These are phyloP conservation scores for Machaerirhynchus nigripectus DNA, from an alignment of 2,113 vertebrate species.

Conservation along the genomic window DNA sequence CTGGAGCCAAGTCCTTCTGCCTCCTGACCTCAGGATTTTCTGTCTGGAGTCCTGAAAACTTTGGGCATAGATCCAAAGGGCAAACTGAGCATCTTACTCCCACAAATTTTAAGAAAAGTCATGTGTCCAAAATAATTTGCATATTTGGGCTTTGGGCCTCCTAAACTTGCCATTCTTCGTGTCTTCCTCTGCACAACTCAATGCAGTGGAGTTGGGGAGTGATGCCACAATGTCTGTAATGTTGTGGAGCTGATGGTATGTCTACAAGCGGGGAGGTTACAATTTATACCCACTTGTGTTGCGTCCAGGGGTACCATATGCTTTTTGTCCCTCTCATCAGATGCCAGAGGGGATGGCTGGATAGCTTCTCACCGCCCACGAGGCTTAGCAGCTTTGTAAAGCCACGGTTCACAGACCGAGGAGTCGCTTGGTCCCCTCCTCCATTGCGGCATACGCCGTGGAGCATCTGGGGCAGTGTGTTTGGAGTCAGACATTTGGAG, in stretches of 20 bases:
- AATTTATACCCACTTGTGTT: not conserved
- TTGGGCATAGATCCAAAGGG: not conserved
- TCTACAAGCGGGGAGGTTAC: not conserved
- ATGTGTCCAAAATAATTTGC: not conserved
- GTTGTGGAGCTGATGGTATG: not conserved
- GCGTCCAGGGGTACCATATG: not conserved
- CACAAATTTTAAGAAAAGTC: not conserved
- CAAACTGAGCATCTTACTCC: not conserved
- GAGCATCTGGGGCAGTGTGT: not conserved
- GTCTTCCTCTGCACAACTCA: not conserved
- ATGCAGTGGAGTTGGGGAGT: fast-evolving
- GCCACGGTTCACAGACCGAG: fast-evolving
- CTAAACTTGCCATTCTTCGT: fast-evolving
- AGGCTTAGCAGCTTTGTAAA: not conserved
- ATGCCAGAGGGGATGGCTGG: not conserved
- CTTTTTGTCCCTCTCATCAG: not conserved
- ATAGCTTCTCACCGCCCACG: fast-evolving
- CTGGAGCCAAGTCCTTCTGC: not conserved
- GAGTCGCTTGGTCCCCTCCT: not conserved
- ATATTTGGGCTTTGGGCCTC: not conserved
- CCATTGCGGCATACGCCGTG: fast-evolving
- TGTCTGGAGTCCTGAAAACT: not conserved
- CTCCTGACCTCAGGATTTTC: not conserved
- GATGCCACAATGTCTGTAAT: fast-evolving
- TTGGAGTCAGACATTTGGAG: not conserved